Base-by-base conservation (phyloP, 2,888 invertebrate species). In the Cephus pulcher region DNA sequence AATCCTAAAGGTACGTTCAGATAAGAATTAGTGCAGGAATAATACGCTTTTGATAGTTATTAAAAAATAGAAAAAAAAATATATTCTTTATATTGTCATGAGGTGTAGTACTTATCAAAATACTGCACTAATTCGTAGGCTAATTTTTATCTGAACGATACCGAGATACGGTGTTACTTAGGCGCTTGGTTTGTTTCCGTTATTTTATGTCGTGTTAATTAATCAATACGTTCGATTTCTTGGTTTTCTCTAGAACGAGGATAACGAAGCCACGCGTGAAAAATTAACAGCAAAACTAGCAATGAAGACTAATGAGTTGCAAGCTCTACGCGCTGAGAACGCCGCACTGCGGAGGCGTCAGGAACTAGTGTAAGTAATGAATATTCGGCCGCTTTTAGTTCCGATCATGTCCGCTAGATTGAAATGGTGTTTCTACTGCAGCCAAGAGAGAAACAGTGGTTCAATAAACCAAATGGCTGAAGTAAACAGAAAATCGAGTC, bases 211-310 rank as follows among this genome's bases (percentile, higher is more conserved):
- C 23, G 23, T 23, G 56, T 23, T 56, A 23, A 56, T 56, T 56
- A 23, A 56, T 56, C 56, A 23, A 56, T 56, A 56, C 56, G 1
- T 56, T 56, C 23, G 15, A 56, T 23, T 56, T 34, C 71, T 33
- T 74, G 12, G 11, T 74, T 23, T 35, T 23, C 74, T 23, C 23
- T 37, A 93, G 82, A 87, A 92, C 1, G 93, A 93, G 33, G 92
- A 92, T 83, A 92, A 92, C 86, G 89, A 92, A 83, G 92, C 92
- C 69, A 91, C 92, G 86, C 92, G 93, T 87, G 93, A 93, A 83
- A 93, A 93, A 86, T 82, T 93, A 82, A 92, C 93, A 6, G 92
- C 92, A 11, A 93, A 94, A 81, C 89, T 94, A 40, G 82, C 92
- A 11, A 92, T 89, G 81, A 93, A 93, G 82, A 93, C 93, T 81